Evolutionary conservation across 2,113 vertebrate species (phyloP).

Genomic region (Scomber colias): DNA sequence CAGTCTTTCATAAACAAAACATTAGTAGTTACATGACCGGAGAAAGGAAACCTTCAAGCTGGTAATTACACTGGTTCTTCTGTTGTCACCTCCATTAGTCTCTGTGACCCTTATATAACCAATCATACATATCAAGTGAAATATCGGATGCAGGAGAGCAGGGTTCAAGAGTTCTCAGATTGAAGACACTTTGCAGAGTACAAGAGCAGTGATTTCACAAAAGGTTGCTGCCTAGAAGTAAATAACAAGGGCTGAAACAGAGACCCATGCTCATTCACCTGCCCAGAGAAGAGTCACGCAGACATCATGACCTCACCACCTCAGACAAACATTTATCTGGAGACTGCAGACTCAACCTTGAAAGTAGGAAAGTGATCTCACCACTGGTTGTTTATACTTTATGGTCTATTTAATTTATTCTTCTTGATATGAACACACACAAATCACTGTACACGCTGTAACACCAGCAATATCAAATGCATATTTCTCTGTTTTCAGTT

Average conservation of each 20-base stretch:
- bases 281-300: constrained; percentile 10
- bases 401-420: constrained; percentile 42
- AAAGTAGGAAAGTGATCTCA: constrained; percentile 35
- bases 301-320: constrained; percentile 29
- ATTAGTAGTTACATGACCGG: background rate
- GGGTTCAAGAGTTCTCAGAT: constrained; percentile 35
- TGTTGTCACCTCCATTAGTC: constrained; percentile 44
- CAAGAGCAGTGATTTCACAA: constrained; percentile 27
- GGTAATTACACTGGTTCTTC: constrained; percentile 27
- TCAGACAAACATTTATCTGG: constrained; percentile 35
- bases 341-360: constrained; percentile 13
- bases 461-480: background rate
- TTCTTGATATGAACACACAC: constrained; percentile 17
- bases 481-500: background rate
- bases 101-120: constrained; percentile 26
- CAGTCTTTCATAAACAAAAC: background rate
- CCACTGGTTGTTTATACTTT: constrained; percentile 1
- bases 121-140: constrained; percentile 24
- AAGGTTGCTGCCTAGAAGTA: constrained; percentile 32
- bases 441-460: background rate
- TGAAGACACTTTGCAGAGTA: constrained; percentile 30
- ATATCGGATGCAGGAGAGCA: constrained; percentile 15
- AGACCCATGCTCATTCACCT: constrained; percentile 17
- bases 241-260: constrained; percentile 7
- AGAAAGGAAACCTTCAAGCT: constrained; percentile 14